These are phyloP conservation scores for Chymomyza caudatula DNA, from an alignment of 2,888 invertebrate species.

Conservation along the genomic window DNA sequence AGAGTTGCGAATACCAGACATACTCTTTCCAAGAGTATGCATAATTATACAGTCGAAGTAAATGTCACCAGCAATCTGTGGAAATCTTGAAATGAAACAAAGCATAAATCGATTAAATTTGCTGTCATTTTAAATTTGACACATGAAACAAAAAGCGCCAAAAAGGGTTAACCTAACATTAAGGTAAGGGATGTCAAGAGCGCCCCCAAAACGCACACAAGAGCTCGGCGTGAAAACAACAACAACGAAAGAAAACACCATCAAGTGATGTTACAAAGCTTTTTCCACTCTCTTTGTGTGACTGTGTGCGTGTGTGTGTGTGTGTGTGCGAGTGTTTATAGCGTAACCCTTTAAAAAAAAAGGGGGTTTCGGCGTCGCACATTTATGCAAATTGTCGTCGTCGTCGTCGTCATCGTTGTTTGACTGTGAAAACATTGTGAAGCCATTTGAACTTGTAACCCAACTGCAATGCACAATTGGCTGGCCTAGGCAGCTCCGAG, in stretches of 20 bases:
- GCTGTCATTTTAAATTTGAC: conserved; percentile 75
- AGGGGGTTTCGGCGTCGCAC: conserved; percentile 30
- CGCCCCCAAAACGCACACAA: conserved; percentile 12
- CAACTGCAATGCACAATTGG: not conserved
- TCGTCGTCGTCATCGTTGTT: conserved; percentile 53
- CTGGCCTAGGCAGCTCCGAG: not conserved
- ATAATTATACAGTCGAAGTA: not conserved
- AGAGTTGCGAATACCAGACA: too few relatives aligned
- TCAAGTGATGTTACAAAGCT: not conserved
- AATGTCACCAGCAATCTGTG: conserved; percentile 40
- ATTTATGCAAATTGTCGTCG: conserved; percentile 58
- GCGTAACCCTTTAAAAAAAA: not conserved
- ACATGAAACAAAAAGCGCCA: conserved; percentile 61
- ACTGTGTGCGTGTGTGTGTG: too few relatives aligned
- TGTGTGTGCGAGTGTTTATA: not conserved
- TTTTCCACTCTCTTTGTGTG: not conserved
- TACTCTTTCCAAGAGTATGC: not conserved
- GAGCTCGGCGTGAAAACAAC: conserved; percentile 50
- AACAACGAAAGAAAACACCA: conserved; percentile 22
- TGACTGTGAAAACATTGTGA: conserved; percentile 50
- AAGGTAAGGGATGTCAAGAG: conserved; percentile 13
- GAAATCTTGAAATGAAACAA: conserved; percentile 51
- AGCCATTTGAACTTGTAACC: conserved; percentile 47
- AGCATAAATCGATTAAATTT: conserved; percentile 74
- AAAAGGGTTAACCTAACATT: conserved; percentile 6